Evolutionary conservation across 1,140 invertebrate genomes (phyloP).

Genomic region (Maconellicoccus hirsutus): DNA sequence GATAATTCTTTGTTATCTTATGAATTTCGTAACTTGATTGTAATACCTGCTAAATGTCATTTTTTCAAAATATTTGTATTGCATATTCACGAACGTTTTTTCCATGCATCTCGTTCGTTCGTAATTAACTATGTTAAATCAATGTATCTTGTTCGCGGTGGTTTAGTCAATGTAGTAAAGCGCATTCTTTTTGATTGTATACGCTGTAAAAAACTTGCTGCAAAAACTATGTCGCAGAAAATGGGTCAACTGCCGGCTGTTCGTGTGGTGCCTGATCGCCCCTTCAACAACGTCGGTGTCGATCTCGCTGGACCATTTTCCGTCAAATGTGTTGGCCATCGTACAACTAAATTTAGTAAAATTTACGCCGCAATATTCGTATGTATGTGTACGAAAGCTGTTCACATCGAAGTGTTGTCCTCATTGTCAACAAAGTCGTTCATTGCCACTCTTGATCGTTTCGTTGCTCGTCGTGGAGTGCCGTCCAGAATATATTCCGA

Average conservation of each 20-base stretch:
- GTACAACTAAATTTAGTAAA: slow-evolving; percentile 32
- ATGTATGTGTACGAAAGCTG: slow-evolving; percentile 35
- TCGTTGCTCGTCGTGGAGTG: slow-evolving; percentile 34
- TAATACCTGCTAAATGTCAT: slow-evolving; percentile 26
- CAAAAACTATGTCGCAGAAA: slow-evolving; percentile 24
- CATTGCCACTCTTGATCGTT: slow-evolving; percentile 34
- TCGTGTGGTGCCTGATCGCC: slow-evolving; percentile 29
- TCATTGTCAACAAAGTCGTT: slow-evolving; percentile 35
- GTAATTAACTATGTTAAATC: slow-evolving; percentile 28
- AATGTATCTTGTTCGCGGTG: slow-evolving; percentile 32
- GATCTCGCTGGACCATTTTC: slow-evolving; percentile 37
- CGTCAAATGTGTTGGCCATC: slow-evolving; percentile 30
- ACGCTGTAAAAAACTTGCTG: slow-evolving; percentile 28
- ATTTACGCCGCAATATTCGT: slow-evolving; percentile 37
- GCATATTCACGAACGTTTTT: slow-evolving; percentile 30
- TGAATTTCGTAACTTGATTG: slow-evolving; percentile 25
- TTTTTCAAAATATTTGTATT: slow-evolving; percentile 34
- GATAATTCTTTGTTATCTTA: slow-evolving; percentile 22
- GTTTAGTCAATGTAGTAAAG: slow-evolving; percentile 28
- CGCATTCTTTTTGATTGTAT: slow-evolving; percentile 30
- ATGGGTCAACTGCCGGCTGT: slow-evolving; percentile 34
- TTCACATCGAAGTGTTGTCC: slow-evolving; percentile 37
- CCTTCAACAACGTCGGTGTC: slow-evolving; percentile 34
- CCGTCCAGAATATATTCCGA: slow-evolving; percentile 33
- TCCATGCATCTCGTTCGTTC: slow-evolving; percentile 31